Percentiles rank a stretch among this genome's conserved stretches.
phyloP scores from a whole-genome alignment of 2,888 invertebrate genomes.

The Cheilosia urbana region DNA sequence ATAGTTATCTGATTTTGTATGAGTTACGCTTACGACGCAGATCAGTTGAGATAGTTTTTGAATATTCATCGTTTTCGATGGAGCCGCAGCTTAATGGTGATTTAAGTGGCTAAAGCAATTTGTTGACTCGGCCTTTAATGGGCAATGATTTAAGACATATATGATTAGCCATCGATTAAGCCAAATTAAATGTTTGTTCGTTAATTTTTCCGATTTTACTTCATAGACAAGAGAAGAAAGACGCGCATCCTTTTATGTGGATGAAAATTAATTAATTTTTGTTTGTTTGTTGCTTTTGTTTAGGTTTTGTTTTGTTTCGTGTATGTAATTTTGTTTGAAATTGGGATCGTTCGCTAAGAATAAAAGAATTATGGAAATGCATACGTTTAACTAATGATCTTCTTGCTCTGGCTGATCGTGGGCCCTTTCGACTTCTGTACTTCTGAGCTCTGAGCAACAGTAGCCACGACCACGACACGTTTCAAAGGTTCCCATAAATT shows the following conservation, averaged over 20 bases:
- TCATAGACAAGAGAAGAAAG: slow-evolving; percentile 7
- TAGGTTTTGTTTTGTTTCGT: neutral
- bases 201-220: slow-evolving; percentile 8
- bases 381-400: slow-evolving; percentile 23
- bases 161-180: slow-evolving; percentile 50
- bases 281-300: slow-evolving; percentile 4
- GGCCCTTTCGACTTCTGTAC: slow-evolving; percentile 10
- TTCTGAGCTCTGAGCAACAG: slow-evolving; percentile 48
- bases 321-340: slow-evolving; percentile 21
- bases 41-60: slow-evolving; percentile 1
- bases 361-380: neutral
- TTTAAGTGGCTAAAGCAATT: slow-evolving; percentile 50
- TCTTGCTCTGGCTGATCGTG: slow-evolving; percentile 4
- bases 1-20: neutral
- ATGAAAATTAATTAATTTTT: slow-evolving; percentile 38
- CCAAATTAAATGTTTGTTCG: slow-evolving; percentile 39
- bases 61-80: slow-evolving; percentile 47
- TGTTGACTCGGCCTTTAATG: slow-evolving; percentile 45
- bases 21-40: neutral
- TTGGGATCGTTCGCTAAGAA: slow-evolving; percentile 27
- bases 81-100: slow-evolving; percentile 33
- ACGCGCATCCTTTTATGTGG: slow-evolving; percentile 37
- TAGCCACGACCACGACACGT: slow-evolving; percentile 33
- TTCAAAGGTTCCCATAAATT: slow-evolving; percentile 54
- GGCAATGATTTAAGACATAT: slow-evolving; percentile 43